These are phyloP conservation scores for Apeira syringaria DNA, from an alignment of 2,888 invertebrate genomes.

Conservation along the genomic window DNA sequence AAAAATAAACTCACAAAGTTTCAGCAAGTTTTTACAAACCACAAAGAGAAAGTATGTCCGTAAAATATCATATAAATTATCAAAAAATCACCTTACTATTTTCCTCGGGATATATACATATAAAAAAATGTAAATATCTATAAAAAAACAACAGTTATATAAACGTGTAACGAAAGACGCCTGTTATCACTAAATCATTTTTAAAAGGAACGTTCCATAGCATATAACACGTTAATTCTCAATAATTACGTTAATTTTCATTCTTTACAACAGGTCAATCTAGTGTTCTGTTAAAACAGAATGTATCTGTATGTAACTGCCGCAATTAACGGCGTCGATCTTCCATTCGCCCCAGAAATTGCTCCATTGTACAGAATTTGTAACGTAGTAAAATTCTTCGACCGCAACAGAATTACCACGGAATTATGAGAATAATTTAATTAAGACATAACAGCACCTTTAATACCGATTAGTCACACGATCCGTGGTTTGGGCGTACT, in stretches of 20 bases:
- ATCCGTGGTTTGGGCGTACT: conserved; percentile 75
- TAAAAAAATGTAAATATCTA: too few species aligned
- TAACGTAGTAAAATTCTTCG: conserved; percentile 70
- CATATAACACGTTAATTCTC: conserved; percentile 29
- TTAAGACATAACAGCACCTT: conserved; percentile 79
- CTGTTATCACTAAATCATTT: too few species aligned
- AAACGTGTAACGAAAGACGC: too few species aligned
- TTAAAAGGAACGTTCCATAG: too few species aligned
- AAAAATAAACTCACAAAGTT: too few species aligned
- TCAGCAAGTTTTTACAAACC: too few species aligned
- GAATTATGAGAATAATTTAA: conserved; percentile 78
- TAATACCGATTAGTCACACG: conserved; percentile 81
- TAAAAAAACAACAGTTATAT: too few species aligned
- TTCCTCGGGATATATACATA: too few species aligned
- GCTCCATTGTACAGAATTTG: conserved; percentile 75
- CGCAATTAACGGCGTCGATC: conserved; percentile 68
- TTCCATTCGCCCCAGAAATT: conserved; percentile 71
- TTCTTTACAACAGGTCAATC: conserved; percentile 35
- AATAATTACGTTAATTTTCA: conserved; percentile 23
- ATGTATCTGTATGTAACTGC: conserved; percentile 53
- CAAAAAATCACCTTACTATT: too few species aligned
- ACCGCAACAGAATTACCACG: conserved; percentile 64
- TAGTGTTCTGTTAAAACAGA: conserved; percentile 45
- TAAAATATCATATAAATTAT: too few species aligned
- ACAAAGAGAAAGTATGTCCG: too few species aligned